Evolutionary conservation across 2,888 invertebrate species (phyloP).

Genomic region (Onthophagus sagittarius): DNA sequence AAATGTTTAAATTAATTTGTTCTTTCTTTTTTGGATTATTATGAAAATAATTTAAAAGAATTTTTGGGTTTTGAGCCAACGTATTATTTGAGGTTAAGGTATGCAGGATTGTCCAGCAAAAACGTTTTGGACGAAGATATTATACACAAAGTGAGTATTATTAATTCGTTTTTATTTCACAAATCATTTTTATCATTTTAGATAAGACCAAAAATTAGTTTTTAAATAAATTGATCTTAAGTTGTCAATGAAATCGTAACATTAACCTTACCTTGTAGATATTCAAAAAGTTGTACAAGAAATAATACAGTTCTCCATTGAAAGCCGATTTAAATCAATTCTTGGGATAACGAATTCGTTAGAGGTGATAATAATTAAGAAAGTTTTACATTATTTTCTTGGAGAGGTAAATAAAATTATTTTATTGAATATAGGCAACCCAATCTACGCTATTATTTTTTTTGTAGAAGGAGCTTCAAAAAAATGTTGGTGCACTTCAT

Average conservation of each 20-base stretch:
- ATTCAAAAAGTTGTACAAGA: constrained; percentile 12
- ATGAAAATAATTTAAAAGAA: constrained; percentile 33
- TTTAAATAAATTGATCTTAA: neutral
- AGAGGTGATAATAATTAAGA: neutral
- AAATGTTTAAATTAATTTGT: neutral
- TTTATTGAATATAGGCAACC: neutral
- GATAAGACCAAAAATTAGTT: neutral
- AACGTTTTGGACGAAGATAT: constrained; percentile 23
- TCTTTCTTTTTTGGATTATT: constrained; percentile 33
- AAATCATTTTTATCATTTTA: neutral
- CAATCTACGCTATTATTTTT: neutral
- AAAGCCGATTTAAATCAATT: constrained; percentile 2
- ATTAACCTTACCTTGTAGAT: constrained; percentile 10
- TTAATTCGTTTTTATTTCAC: neutral
- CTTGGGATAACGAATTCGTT: constrained; percentile 1
- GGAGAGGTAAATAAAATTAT: constrained; percentile 10
- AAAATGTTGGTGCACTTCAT: constrained; percentile 22
- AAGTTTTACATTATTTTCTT: constrained; percentile 11
- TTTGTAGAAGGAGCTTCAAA: constrained; percentile 20
- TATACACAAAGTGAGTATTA: constrained; percentile 31
- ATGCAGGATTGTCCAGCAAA: constrained; percentile 38
- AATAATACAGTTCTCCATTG: neutral
- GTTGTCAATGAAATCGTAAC: neutral
- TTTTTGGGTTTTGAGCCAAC: constrained; percentile 41
- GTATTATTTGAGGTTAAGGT: constrained; percentile 41